These are phyloP conservation scores for Aspidiotus destructor DNA, from an alignment of 2,888 invertebrate species.

Conservation along the genomic window DNA sequence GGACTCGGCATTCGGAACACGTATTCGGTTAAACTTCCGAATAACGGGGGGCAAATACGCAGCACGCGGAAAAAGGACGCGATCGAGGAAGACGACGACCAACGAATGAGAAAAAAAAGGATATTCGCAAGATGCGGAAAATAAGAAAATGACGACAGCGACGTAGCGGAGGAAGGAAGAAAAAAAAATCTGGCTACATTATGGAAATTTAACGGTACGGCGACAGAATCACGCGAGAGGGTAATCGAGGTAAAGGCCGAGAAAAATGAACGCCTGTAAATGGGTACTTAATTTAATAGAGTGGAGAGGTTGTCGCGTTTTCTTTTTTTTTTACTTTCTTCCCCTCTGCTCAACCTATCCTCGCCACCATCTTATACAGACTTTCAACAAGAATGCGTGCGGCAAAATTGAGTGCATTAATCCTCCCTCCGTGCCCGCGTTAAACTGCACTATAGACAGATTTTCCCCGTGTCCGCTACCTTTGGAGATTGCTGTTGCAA, in stretches of 20 bases:
- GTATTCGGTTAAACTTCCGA: slow-evolving; percentile 11
- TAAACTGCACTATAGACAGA: not conserved
- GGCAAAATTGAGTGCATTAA: not conserved
- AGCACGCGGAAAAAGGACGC: not conserved
- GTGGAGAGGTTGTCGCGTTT: slow-evolving; percentile 12
- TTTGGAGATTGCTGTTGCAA: not conserved
- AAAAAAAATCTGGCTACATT: slow-evolving; percentile 15
- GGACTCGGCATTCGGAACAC: not conserved
- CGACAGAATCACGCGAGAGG: slow-evolving; percentile 29
- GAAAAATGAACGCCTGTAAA: slow-evolving; percentile 22
- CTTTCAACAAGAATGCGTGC: slow-evolving; percentile 1
- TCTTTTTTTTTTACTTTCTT: slow-evolving; percentile 9
- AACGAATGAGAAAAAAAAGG: not conserved
- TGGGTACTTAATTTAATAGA: slow-evolving; percentile 24
- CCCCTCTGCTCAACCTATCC: slow-evolving; percentile 13
- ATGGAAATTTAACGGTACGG: slow-evolving; percentile 8
- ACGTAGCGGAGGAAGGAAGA: not conserved
- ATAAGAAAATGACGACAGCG: not conserved
- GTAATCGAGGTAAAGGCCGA: slow-evolving; percentile 19
- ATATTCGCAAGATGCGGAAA: not conserved
- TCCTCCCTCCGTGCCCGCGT: not conserved
- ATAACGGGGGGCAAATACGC: not conserved
- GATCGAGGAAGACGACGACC: not conserved
- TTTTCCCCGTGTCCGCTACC: not conserved
- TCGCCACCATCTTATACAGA: not conserved